A percentile compares a stretch with the other conserved stretches of the same genome.
phyloP scores from a whole-genome alignment of 1,140 invertebrate genomes.

The Drosophila chauvacae region DNA sequence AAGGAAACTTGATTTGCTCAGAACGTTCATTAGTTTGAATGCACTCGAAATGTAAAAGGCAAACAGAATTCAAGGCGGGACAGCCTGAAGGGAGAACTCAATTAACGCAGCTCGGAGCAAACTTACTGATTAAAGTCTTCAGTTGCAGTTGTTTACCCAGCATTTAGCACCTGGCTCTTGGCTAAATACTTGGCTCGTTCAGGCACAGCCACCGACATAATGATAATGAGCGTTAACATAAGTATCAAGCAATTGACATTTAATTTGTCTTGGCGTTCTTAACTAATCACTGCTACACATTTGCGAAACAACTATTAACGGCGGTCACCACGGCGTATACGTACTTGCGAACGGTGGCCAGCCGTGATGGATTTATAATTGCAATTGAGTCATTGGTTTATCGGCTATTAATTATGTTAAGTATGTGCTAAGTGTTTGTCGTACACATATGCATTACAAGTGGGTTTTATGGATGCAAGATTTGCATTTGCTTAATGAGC shows the following conservation, averaged over 20 bases:
- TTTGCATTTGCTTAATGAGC: slow-evolving; percentile 54
- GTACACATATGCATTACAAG: slow-evolving; percentile 43
- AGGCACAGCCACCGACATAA: slow-evolving; percentile 30
- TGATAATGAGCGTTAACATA: slow-evolving; percentile 52
- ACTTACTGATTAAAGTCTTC: slow-evolving; percentile 13
- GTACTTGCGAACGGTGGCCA: slow-evolving; percentile 10
- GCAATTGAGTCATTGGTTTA: slow-evolving; percentile 53
- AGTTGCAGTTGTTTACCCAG: slow-evolving; percentile 4
- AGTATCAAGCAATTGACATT: slow-evolving; percentile 59
- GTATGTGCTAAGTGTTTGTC: slow-evolving; percentile 39
- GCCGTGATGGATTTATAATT: slow-evolving; percentile 71
- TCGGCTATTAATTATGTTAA: slow-evolving; percentile 66
- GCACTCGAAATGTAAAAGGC: slow-evolving; percentile 57
- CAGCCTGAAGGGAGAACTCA: slow-evolving; percentile 35
- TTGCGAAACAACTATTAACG: slow-evolving; percentile 14
- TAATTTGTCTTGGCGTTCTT: slow-evolving; percentile 68
- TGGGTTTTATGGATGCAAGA: slow-evolving; percentile 29
- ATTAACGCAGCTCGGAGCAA: slow-evolving; percentile 45
- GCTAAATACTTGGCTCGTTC: slow-evolving; percentile 8
- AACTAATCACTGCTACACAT: slow-evolving; percentile 43
- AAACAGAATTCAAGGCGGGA: slow-evolving; percentile 64
- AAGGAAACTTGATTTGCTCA: slow-evolving; percentile 50
- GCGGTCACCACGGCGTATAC: slow-evolving; percentile 36
- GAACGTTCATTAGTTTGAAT: slow-evolving; percentile 27
- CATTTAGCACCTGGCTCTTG: slow-evolving; percentile 41